Evolutionary conservation across 2,113 vertebrate species (phyloP).

Genomic region (Elephas maximus): DNA sequence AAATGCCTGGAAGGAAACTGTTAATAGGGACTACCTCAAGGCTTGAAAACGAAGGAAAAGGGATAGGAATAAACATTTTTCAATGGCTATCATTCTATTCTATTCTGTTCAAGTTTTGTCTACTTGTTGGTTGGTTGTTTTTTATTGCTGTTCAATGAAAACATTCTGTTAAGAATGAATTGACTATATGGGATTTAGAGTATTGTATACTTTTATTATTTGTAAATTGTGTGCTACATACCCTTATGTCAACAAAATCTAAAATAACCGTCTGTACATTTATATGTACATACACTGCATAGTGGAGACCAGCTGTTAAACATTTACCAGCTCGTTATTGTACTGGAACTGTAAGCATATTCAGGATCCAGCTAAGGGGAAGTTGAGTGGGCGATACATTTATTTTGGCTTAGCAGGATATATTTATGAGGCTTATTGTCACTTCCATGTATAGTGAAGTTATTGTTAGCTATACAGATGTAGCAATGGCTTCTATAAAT

Average conservation of each 20-base stretch:
- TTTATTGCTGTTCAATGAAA: neutral
- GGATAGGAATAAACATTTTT: neutral
- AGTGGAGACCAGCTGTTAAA: neutral
- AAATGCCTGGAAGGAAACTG: conserved; percentile 79
- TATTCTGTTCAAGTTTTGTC: neutral
- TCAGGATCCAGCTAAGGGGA: neutral
- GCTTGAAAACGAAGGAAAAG: neutral
- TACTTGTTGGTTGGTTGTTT: neutral
- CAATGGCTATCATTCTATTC: neutral
- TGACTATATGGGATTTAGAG: neutral
- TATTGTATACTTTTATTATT: neutral
- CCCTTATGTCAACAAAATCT: neutral
- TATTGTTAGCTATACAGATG: conserved; percentile 50
- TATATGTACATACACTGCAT: neutral
- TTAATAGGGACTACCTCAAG: conserved; percentile 68
- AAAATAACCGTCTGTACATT: neutral
- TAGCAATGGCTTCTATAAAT: conserved; percentile 53
- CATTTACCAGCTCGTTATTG: neutral
- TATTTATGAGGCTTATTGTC: conserved; percentile 36
- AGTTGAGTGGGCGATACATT: neutral
- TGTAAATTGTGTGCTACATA: neutral
- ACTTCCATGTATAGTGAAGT: neutral
- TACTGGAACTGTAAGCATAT: neutral
- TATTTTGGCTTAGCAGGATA: neutral
- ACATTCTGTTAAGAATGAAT: neutral